Conservation (phyloP, 2,888 invertebrate genomes). For the Epinotia bilunana region DNA sequence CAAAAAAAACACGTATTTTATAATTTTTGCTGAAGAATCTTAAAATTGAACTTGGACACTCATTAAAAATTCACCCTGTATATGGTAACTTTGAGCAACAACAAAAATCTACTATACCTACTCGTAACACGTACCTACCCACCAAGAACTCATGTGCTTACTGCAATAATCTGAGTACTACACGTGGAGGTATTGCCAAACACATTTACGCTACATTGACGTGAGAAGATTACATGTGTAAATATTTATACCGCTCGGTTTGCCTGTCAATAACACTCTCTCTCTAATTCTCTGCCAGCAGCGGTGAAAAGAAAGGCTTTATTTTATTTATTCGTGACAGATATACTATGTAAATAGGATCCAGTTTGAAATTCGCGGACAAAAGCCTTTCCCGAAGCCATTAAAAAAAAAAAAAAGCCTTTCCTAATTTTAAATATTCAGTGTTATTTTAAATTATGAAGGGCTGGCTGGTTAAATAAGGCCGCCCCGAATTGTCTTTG, state of each 20-base stretch:
- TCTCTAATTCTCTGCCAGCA: conserved; percentile 22
- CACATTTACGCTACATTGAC: conserved; percentile 38
- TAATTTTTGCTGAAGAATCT: too few relatives aligned
- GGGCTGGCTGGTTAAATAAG: background rate
- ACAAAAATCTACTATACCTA: too few relatives aligned
- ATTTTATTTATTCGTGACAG: conserved; percentile 19
- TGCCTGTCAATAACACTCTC: conserved; percentile 30
- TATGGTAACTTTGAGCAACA: too few relatives aligned
- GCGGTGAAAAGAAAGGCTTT: conserved; percentile 9
- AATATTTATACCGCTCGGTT: conserved; percentile 39
- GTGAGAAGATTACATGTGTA: conserved; percentile 41
- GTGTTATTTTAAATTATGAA: background rate
- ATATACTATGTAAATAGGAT: conserved; percentile 16
- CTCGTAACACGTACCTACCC: too few relatives aligned
- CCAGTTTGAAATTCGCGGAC: background rate
- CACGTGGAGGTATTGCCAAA: conserved; percentile 12
- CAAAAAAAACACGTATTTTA: too few relatives aligned
- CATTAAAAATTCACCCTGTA: too few relatives aligned
- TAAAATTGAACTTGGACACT: too few relatives aligned
- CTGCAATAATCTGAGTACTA: conserved; percentile 19
- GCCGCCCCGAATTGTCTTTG: background rate
- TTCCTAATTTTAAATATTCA: background rate
- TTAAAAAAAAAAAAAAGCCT: too few relatives aligned
- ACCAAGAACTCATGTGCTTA: background rate
- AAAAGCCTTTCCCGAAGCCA: background rate